Conservation (phyloP, 2,888 invertebrate genomes). For the Cephus nigrinus region DNA sequence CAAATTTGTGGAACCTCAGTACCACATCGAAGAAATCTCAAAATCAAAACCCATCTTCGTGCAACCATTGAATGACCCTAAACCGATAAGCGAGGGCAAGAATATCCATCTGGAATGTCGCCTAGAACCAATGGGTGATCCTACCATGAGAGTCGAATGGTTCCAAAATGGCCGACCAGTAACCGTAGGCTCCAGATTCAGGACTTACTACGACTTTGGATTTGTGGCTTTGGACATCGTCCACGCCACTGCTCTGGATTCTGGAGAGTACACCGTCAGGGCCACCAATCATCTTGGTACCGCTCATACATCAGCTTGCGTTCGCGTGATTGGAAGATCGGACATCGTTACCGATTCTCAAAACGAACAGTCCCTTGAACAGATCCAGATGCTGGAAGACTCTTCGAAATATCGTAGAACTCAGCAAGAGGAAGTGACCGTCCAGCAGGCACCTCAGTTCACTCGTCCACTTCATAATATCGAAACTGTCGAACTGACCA, state of each 20-base stretch:
- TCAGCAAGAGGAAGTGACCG: constrained; percentile 83
- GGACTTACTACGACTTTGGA: constrained; percentile 96
- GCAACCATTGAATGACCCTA: constrained; percentile 88
- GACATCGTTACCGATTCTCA: constrained; percentile 90
- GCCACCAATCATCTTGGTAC: constrained; percentile 95
- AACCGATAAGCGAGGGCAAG: constrained; percentile 86
- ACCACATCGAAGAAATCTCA: constrained; percentile 91
- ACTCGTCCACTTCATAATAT: constrained; percentile 88
- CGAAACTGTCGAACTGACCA: constrained; percentile 90
- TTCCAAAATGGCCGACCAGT: constrained; percentile 92
- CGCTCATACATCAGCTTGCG: constrained; percentile 91
- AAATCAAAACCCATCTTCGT: constrained; percentile 96
- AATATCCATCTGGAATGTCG: constrained; percentile 93
- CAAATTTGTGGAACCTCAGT: constrained; percentile 87
- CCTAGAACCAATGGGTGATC: constrained; percentile 94
- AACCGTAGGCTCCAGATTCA: constrained; percentile 91
- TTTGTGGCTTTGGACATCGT: constrained; percentile 96
- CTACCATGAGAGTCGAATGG: constrained; percentile 96
- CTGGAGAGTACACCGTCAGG: constrained; percentile 93
- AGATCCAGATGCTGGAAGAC: constrained; percentile 91
- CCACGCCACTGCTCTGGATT: constrained; percentile 92
- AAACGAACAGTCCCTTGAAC: constrained; percentile 91
- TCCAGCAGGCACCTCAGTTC: constrained; percentile 88
- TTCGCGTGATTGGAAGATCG: constrained; percentile 84
- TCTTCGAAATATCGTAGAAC: constrained; percentile 75